Conservation (phyloP, 35 echinoderm and acorn worm genomes). For the Patiria miniata region DNA sequence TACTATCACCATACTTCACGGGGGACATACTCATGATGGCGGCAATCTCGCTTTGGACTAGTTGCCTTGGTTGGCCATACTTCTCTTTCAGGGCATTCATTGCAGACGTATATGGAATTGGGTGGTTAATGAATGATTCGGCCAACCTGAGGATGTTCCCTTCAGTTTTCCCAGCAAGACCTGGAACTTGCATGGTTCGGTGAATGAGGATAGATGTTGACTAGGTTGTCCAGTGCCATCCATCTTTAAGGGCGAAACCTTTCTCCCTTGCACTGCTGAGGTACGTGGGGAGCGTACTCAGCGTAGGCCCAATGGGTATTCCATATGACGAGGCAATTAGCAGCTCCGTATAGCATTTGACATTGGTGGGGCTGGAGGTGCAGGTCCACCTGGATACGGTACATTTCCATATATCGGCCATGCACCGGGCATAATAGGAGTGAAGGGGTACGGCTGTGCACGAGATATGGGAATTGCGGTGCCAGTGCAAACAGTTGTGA, state of each 20-base stretch:
- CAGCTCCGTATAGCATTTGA: too few relatives aligned
- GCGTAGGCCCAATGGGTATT: slow-evolving; percentile 28
- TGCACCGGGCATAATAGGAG: too few relatives aligned
- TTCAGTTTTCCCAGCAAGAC: background rate
- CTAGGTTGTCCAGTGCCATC: slow-evolving; percentile 39
- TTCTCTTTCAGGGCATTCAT: slow-evolving; percentile 23
- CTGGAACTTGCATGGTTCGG: slow-evolving; percentile 40
- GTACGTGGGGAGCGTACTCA: slow-evolving; percentile 20
- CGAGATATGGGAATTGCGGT: too few relatives aligned
- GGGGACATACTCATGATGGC: slow-evolving; percentile 6
- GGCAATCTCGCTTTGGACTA: slow-evolving; percentile 44
- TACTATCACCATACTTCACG: slow-evolving; percentile 14
- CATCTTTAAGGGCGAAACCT: slow-evolving; percentile 39
- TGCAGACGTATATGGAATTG: slow-evolving; percentile 3
- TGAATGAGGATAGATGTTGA: slow-evolving; percentile 21
- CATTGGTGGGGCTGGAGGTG: background rate
- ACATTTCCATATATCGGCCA: too few relatives aligned
- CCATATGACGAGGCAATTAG: slow-evolving; percentile 37
- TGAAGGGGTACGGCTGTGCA: too few relatives aligned
- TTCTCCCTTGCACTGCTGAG: slow-evolving; percentile 41
- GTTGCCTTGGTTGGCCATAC: slow-evolving; percentile 42
- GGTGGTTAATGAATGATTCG: slow-evolving; percentile 20
- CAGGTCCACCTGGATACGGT: too few relatives aligned
- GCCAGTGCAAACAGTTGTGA: too few relatives aligned
- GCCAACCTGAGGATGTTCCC: slow-evolving; percentile 24